phyloP scores from a whole-genome alignment of 2,113 vertebrate genomes.

The Sinosuthora webbiana region DNA sequence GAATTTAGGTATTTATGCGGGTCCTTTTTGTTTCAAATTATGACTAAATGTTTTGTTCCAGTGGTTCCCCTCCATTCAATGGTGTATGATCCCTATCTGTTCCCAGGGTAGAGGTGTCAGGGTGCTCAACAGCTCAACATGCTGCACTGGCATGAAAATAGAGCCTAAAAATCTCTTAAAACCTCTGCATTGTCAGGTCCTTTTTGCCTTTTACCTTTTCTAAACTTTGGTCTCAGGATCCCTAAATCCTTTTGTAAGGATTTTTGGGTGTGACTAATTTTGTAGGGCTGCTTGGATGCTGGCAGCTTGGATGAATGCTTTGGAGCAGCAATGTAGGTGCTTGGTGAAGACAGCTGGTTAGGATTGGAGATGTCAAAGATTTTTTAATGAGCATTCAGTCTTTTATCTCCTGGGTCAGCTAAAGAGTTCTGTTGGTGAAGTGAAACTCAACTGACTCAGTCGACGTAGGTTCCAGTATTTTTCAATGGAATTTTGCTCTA shows the following conservation, averaged over 20 bases:
- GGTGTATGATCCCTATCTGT: accelerated
- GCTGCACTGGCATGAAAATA: neutral
- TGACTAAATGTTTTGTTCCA: neutral
- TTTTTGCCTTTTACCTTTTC: neutral
- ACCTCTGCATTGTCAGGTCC: neutral
- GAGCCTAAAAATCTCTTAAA: neutral
- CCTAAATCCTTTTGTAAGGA: neutral
- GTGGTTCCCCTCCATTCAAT: neutral
- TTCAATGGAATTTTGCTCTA: conserved; percentile 12
- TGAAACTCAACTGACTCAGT: neutral
- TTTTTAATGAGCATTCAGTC: neutral
- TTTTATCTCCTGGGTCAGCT: neutral
- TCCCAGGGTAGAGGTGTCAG: neutral
- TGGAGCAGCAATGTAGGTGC: neutral
- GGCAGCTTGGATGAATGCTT: neutral
- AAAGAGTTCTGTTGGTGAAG: neutral
- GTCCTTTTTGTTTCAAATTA: neutral
- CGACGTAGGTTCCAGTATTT: neutral
- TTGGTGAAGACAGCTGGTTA: neutral
- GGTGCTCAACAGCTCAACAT: neutral
- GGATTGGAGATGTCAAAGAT: neutral
- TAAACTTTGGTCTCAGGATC: neutral
- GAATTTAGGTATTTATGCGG: neutral
- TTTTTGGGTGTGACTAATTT: neutral
- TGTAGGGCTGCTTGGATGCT: neutral